Conservation (phyloP, 2,113 vertebrate species). For the Euleptes europaea region DNA sequence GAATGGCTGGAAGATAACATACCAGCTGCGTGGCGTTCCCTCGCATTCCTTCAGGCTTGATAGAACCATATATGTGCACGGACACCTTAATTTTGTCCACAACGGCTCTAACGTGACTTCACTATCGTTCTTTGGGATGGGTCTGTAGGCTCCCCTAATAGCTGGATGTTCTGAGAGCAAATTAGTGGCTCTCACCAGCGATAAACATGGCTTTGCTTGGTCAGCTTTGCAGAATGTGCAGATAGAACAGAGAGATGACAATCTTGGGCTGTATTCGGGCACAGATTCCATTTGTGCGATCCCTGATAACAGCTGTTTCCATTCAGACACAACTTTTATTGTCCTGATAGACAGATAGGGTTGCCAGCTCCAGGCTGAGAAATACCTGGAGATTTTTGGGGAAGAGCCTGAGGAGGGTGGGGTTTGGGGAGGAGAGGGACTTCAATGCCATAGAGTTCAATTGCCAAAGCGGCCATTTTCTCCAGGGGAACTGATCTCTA, state of each 20-base stretch:
- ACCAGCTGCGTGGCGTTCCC: slow-evolving; percentile 25
- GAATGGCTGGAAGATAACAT: slow-evolving; percentile 48
- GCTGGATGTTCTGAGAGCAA: background rate
- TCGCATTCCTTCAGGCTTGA: slow-evolving; percentile 25
- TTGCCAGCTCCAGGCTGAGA: no score
- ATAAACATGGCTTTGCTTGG: background rate
- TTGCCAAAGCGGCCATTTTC: no score
- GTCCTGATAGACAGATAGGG: background rate
- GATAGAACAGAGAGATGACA: background rate
- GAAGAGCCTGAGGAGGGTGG: no score
- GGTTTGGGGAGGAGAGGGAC: no score
- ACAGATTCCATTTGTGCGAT: background rate
- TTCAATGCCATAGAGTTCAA: no score
- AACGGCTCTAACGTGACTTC: background rate
- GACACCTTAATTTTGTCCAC: background rate
- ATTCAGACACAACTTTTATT: background rate
- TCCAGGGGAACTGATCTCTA: no score
- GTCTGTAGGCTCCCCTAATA: background rate
- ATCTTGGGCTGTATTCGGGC: background rate
- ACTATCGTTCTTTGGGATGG: background rate
- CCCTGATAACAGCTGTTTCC: background rate
- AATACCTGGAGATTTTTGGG: no score
- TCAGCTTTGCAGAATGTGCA: no score
- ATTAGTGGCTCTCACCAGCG: background rate
- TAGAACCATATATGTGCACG: slow-evolving; percentile 21